Conservation (phyloP, 2,888 invertebrate genomes). For the Chorisops tibialis region DNA sequence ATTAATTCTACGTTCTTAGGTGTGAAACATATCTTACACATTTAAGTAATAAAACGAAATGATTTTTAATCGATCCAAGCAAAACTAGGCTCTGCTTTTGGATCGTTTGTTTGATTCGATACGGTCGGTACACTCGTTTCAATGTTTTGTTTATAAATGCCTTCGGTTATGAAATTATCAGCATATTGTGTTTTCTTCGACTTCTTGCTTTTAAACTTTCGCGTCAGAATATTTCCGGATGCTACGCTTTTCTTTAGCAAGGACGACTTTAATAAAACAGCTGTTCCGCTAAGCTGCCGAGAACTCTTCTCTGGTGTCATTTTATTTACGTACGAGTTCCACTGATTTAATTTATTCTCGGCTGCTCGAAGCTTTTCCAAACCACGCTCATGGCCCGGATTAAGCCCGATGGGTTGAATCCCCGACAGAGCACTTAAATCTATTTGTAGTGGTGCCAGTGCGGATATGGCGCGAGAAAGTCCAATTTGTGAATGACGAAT, state of each 20-base stretch:
- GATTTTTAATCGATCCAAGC: slow-evolving; percentile 35
- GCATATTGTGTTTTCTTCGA: neutral
- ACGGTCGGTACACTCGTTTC: slow-evolving; percentile 21
- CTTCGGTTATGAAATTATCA: slow-evolving; percentile 22
- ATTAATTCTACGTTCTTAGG: too few species aligned
- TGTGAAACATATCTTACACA: too few species aligned
- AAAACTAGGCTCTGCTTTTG: slow-evolving; percentile 27
- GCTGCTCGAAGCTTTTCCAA: slow-evolving; percentile 46
- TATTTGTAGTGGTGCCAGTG: slow-evolving; percentile 63
- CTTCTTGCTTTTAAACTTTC: slow-evolving; percentile 14
- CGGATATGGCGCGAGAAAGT: slow-evolving; percentile 71
- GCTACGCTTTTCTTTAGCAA: slow-evolving; percentile 13
- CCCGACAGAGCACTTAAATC: slow-evolving; percentile 46
- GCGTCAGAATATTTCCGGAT: slow-evolving; percentile 19
- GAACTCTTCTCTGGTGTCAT: slow-evolving; percentile 20
- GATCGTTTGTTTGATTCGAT: slow-evolving; percentile 9
- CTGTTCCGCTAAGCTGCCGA: slow-evolving; percentile 5
- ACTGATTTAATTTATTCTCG: slow-evolving; percentile 47
- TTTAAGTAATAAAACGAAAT: too few species aligned
- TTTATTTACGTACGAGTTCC: slow-evolving; percentile 47
- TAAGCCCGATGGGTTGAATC: slow-evolving; percentile 57
- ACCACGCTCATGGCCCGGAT: slow-evolving; percentile 60
- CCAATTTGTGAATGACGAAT: slow-evolving; percentile 68
- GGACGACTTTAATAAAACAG: slow-evolving; percentile 3
- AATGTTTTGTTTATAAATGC: slow-evolving; percentile 15